phyloP scores from a whole-genome alignment of 2,113 vertebrate species.

The Thamnaconus septentrionalis region DNA sequence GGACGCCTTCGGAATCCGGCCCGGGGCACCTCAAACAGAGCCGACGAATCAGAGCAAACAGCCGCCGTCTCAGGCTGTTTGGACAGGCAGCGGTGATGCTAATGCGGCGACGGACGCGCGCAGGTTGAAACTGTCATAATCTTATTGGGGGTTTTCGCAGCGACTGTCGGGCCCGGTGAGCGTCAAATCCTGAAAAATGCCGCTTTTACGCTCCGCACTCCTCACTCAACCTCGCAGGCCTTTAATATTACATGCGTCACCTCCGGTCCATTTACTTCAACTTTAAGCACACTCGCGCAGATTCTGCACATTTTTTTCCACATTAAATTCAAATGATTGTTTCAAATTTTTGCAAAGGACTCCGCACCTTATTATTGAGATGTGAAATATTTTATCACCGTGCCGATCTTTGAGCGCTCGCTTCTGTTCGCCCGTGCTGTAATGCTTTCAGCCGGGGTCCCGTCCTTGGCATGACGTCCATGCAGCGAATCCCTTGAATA shows the following conservation, averaged over 20 bases:
- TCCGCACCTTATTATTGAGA: neutral
- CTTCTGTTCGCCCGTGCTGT: neutral
- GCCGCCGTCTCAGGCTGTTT: slow-evolving; percentile 12
- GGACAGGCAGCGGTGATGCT: slow-evolving; percentile 17
- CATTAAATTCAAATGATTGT: neutral
- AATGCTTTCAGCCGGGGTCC: neutral
- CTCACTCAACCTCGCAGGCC: slow-evolving; percentile 1
- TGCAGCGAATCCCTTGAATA: neutral
- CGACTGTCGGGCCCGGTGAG: slow-evolving; percentile 34
- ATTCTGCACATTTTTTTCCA: neutral
- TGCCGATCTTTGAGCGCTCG: too few species aligned
- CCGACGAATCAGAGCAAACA: slow-evolving; percentile 23
- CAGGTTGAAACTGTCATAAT: slow-evolving; percentile 45
- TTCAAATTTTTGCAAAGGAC: slow-evolving; percentile 6
- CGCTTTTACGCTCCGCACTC: slow-evolving; percentile 36
- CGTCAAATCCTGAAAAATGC: slow-evolving; percentile 27
- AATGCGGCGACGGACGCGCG: slow-evolving; percentile 34
- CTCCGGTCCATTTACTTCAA: slow-evolving; percentile 23
- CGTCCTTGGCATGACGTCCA: neutral
- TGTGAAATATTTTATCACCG: neutral
- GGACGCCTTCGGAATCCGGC: slow-evolving; percentile 12
- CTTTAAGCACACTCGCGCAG: neutral
- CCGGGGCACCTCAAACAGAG: slow-evolving; percentile 13
- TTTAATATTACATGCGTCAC: slow-evolving; percentile 28
- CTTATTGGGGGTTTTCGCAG: slow-evolving; percentile 41